A percentile compares a stretch with the other conserved stretches of the same genome.
phyloP scores from a whole-genome alignment of 35 echinoderm and acorn worm species.

The Eucidaris tribuloides region DNA sequence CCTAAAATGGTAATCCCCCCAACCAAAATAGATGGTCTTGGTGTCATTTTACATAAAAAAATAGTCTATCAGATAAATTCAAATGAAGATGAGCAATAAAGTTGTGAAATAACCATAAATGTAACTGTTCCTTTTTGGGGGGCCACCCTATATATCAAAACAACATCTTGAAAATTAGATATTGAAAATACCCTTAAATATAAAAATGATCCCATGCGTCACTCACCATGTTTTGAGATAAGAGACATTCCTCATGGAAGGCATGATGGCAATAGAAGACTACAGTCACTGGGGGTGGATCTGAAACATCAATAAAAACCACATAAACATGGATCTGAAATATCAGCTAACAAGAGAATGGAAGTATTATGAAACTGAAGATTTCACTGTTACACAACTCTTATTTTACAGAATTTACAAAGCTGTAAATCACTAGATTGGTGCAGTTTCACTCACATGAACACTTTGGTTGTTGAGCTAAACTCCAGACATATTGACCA shows the following conservation, averaged over 20 bases:
- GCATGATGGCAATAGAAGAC: constrained; percentile 93
- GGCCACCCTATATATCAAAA: no score
- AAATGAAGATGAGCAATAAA: no score
- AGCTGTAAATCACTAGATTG: background rate
- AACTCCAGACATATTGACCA: background rate
- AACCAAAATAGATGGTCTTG: no score
- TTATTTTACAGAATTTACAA: background rate
- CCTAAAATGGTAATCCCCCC: no score
- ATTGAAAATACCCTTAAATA: no score
- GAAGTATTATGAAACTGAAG: background rate
- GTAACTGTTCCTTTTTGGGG: no score
- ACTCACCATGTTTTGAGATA: constrained; percentile 84
- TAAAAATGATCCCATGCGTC: no score
- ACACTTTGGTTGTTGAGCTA: background rate
- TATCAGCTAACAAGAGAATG: background rate
- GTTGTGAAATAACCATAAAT: no score
- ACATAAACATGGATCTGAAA: background rate
- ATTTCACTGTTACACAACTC: no score
- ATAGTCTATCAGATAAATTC: no score
- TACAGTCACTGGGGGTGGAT: constrained; percentile 41
- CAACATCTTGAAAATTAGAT: no score
- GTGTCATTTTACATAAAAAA: no score
- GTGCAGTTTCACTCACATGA: background rate
- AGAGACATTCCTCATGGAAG: constrained; percentile 92
- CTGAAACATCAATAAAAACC: background rate